Base-by-base conservation (phyloP, 2,797 vertebrate genomes). In the Falco novaeseelandiae region DNA sequence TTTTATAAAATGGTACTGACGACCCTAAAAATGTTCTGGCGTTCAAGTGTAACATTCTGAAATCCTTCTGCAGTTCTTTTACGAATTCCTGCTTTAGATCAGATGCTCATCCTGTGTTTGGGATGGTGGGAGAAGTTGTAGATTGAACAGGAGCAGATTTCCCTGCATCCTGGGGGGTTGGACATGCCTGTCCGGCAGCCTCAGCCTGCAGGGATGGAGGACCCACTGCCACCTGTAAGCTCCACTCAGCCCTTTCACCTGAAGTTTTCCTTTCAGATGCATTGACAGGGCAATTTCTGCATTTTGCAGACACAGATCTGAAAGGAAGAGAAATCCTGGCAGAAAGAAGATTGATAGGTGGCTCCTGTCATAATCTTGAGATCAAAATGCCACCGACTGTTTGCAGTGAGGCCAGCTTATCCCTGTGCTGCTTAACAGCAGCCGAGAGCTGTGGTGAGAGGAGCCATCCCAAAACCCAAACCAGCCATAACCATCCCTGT, bases 161-260 rank as follows among this genome's bases (percentile, higher is more conserved):
- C 30, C 19, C 42, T 2, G 2, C 8, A 16, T 25, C n/a, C 58
- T 42, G 23, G 52, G 52, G 12, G 55, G 42, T 22, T 0, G 1
- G 88, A 54, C 6, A 5, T 12, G 18, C 59, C 49, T 8, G 3
- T 44, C 66, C 0, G 1, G 36, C 72, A 62, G 57, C 12, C 7
- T 65, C 4, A 6, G 38, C 6, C 20, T 10, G n/a, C 1, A 10
- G n/a, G 51, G 23, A 57, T 25, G 27, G n/a, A 25, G 49, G 23
- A 46, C 18, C 46, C 25, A 6, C 19, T 14, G 57, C 25, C 21
- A 80, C 18, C 52, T 48, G 65, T 1, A 12, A 67, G 36, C 48
- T 61, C 48, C 62, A 52, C 71, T 79, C 69, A 87, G 44, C 25
- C 40, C 32, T 29, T 78, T 29, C 66, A 49, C 44, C 22, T 29